These are phyloP conservation scores for Murina feae DNA, from an alignment of 2,113 vertebrate species.

Conservation along the genomic window DNA sequence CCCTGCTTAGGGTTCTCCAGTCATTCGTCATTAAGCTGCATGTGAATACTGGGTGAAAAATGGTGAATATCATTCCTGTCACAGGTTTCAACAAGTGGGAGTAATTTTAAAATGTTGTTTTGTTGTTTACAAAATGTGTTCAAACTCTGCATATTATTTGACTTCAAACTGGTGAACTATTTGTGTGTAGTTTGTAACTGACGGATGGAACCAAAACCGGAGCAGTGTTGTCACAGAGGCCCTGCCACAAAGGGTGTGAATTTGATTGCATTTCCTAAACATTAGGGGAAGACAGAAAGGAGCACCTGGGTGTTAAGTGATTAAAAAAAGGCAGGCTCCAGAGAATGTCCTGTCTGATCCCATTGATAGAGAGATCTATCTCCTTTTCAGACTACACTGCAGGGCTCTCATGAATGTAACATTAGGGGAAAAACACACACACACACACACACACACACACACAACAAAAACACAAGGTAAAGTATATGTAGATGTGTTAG, in stretches of 20 bases:
- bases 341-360: background rate
- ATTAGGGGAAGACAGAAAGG: background rate
- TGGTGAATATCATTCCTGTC: background rate
- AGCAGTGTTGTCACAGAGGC: background rate
- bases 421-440: background rate
- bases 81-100: background rate
- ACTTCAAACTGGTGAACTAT: background rate
- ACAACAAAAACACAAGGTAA: background rate
- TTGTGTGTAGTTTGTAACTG: background rate
- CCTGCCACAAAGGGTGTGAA: background rate
- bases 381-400: background rate
- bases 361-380: background rate
- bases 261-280: background rate
- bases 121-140: background rate
- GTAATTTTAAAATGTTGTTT: background rate
- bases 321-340: background rate
- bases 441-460: no score
- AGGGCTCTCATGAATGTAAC: background rate
- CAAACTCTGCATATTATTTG: background rate
- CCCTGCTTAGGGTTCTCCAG: background rate
- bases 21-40: background rate
- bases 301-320: background rate
- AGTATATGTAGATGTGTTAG: background rate
- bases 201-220: background rate
- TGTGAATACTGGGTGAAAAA: background rate